phyloP scores from a whole-genome alignment of 1,140 invertebrate genomes.

The Sminthurides bifidus region DNA sequence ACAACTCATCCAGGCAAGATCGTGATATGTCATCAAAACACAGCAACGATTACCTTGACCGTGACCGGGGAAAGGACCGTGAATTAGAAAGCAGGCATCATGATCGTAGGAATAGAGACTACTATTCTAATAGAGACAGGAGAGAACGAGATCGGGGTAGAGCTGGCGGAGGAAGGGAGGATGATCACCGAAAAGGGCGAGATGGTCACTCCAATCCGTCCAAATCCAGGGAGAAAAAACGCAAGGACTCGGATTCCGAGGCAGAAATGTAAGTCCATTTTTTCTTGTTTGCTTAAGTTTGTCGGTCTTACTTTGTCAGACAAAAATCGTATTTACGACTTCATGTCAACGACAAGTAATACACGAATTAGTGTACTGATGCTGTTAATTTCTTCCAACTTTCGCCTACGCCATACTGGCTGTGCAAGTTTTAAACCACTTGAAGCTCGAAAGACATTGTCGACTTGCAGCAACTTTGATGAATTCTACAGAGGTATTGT shows the following conservation, averaged over 20 bases:
- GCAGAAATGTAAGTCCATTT: slow-evolving; percentile 23
- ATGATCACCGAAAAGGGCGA: slow-evolving; percentile 52
- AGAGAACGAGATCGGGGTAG: slow-evolving; percentile 36
- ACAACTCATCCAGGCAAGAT: background rate
- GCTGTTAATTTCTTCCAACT: background rate
- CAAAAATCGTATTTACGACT: background rate
- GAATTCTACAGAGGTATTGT: background rate
- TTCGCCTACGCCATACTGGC: too few species aligned
- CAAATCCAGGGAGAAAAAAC: background rate
- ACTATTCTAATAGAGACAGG: slow-evolving; percentile 32
- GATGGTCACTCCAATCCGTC: background rate
- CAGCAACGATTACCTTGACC: slow-evolving; percentile 2
- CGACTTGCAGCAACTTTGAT: too few species aligned
- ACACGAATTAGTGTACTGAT: background rate
- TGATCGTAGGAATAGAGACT: slow-evolving; percentile 36
- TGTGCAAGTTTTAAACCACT: too few species aligned
- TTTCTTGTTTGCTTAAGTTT: background rate
- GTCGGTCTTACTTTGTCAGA: background rate
- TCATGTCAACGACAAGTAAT: background rate
- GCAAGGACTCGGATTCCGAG: slow-evolving; percentile 10
- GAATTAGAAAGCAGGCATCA: slow-evolving; percentile 31
- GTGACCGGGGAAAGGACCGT: slow-evolving; percentile 13
- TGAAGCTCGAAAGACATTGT: too few species aligned
- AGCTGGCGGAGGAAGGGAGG: slow-evolving; percentile 45
- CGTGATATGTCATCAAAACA: background rate